Base-by-base conservation (phyloP, 1,140 invertebrate species). In the Drosophila navojoa region DNA sequence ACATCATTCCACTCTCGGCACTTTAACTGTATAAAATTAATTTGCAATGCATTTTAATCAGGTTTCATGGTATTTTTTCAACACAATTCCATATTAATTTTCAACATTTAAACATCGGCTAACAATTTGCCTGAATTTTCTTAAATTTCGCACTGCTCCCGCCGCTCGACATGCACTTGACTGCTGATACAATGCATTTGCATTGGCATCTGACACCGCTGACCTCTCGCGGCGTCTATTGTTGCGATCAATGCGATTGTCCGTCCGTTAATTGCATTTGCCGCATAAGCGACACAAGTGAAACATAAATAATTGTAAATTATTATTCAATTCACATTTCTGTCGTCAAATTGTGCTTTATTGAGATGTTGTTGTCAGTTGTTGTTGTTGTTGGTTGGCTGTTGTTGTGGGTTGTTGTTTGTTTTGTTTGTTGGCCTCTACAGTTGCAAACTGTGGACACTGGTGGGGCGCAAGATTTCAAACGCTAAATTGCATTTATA, bases 381-480 rank as follows among this genome's bases (percentile, higher is more conserved):
- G 0, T 72, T 68, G 61, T 63, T 59, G 38, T 64, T 62, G 3
- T 3, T 76, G 70, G 44, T 47, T 32, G 32, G 1, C 9, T 5
- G 0, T 9, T 0, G 0, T 72, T 68, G 61, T 63, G 55, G 38
- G 60, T 62, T 5, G 49, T 19, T 49, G 50, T 32, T 72, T 64
- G 61, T 63, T 11, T 29, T 59, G 44, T 64, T 62, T 7, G 54
- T 19, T 49, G 50, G 32, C 25, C 60, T 55, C 42, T 52, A 45
- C 32, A 40, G 40, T 74, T 66, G 73, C 63, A 38, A 44, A 45
- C 25, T 66, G 62, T 72, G 69, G 71, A 71, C 76, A 11, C 3
- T 38, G 35, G 81, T 81, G 81, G 63, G 76, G 79, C 71, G 82
- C 81, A 79, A 87, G 81, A 87, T 80, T 86, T 82, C 54, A 87